These are phyloP conservation scores for Xanthia icteritia DNA, from an alignment of 2,888 invertebrate genomes.

Conservation along the genomic window DNA sequence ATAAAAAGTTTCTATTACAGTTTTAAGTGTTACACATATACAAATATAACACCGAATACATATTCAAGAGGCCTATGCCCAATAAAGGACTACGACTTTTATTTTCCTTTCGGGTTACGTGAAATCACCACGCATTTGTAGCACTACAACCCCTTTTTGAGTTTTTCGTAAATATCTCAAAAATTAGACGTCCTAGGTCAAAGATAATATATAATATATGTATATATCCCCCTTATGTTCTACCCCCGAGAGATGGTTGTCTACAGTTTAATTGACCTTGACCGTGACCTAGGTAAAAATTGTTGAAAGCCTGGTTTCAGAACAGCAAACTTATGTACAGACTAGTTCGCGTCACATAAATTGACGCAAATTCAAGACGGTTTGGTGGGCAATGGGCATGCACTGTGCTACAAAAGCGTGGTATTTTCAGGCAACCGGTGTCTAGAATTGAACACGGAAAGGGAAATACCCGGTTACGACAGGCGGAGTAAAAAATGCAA, in stretches of 20 bases:
- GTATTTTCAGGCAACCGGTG: background rate
- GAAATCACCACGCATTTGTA: background rate
- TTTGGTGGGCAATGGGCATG: background rate
- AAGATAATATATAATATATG: too few relatives aligned
- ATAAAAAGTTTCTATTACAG: conserved; percentile 26
- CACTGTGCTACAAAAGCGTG: background rate
- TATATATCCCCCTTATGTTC: background rate
- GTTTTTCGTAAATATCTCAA: too few relatives aligned
- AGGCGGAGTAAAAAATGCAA: conserved; percentile 17
- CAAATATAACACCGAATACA: conserved; percentile 16
- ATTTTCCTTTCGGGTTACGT: background rate
- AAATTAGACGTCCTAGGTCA: background rate
- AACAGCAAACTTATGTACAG: background rate
- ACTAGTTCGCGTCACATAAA: background rate
- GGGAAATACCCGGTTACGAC: background rate
- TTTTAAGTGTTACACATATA: conserved; percentile 15
- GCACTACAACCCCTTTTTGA: background rate
- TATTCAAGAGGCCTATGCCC: conserved; percentile 13
- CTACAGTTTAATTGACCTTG: background rate
- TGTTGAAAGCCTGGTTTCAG: background rate
- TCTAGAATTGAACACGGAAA: background rate
- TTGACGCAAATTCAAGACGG: background rate
- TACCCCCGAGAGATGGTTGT: background rate
- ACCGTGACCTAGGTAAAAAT: background rate
- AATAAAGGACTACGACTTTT: background rate